Conservation (phyloP, 2,113 vertebrate species). For the Paedocypris sp. region DNA sequence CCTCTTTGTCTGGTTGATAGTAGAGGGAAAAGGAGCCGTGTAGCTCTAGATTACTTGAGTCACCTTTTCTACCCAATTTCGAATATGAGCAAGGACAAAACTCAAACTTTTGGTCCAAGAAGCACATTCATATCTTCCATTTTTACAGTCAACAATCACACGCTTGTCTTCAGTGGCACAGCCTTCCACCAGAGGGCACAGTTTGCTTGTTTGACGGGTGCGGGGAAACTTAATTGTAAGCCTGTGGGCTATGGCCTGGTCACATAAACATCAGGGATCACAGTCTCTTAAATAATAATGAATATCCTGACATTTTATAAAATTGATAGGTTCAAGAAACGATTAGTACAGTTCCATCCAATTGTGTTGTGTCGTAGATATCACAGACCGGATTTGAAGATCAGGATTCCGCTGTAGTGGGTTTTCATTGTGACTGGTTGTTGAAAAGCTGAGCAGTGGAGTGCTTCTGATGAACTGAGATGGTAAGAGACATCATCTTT, state of each 20-base stretch:
- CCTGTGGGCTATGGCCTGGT: too few species aligned
- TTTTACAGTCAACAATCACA: too few species aligned
- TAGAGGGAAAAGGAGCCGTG: slow-evolving; percentile 9
- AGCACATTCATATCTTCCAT: background rate
- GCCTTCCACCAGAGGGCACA: slow-evolving; percentile 29
- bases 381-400: background rate
- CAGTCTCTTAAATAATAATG: too few species aligned
- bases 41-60: slow-evolving; percentile 8
- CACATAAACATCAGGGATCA: too few species aligned
- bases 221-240: background rate
- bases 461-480: slow-evolving; percentile 19
- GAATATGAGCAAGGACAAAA: too few species aligned
- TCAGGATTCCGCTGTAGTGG: background rate
- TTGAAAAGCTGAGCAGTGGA: slow-evolving; percentile 17
- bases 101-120: background rate
- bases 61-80: too few species aligned
- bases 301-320: background rate
- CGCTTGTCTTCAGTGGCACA: too few species aligned
- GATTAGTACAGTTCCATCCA: too few species aligned
- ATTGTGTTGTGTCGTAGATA: too few species aligned
- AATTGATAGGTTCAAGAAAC: background rate
- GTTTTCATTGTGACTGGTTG: background rate
- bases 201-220: background rate
- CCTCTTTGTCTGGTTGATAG: slow-evolving; percentile 38
- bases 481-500: slow-evolving; percentile 17